These are phyloP conservation scores for Eidolon dupreanum DNA, from an alignment of 2,797 vertebrate species.

Conservation along the genomic window DNA sequence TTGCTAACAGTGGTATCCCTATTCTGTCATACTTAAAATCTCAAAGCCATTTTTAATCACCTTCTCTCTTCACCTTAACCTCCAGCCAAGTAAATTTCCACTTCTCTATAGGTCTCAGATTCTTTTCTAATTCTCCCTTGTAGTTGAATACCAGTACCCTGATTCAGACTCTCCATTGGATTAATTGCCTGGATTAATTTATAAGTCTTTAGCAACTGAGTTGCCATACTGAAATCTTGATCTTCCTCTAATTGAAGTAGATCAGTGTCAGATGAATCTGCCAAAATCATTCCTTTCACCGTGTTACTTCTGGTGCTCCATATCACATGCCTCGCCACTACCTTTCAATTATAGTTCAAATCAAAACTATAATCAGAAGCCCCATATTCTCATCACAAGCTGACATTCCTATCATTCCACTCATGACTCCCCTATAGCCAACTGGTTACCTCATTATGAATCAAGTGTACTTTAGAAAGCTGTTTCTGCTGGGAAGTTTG, in stretches of 20 bases:
- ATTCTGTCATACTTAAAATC: background rate
- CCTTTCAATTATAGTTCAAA: background rate
- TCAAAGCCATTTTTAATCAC: background rate
- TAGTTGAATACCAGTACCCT: background rate
- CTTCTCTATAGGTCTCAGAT: background rate
- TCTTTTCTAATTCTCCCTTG: background rate
- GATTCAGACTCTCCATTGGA: background rate
- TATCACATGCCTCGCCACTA: too few relatives aligned
- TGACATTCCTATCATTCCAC: background rate
- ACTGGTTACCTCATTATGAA: fast-evolving
- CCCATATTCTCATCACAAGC: background rate
- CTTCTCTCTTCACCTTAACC: background rate
- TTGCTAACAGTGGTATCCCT: background rate
- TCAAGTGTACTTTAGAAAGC: background rate
- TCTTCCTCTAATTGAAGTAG: background rate
- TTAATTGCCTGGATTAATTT: background rate
- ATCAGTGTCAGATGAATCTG: background rate
- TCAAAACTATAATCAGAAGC: background rate
- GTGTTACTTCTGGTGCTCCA: background rate
- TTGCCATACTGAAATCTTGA: background rate
- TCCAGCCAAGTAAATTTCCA: background rate
- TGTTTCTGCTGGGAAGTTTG: background rate
- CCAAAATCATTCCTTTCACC: too few relatives aligned
- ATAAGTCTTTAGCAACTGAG: background rate
- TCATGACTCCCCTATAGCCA: background rate